Evolutionary conservation across 1,140 invertebrate genomes (phyloP).

Genomic region (Monomorium pharaonis): DNA sequence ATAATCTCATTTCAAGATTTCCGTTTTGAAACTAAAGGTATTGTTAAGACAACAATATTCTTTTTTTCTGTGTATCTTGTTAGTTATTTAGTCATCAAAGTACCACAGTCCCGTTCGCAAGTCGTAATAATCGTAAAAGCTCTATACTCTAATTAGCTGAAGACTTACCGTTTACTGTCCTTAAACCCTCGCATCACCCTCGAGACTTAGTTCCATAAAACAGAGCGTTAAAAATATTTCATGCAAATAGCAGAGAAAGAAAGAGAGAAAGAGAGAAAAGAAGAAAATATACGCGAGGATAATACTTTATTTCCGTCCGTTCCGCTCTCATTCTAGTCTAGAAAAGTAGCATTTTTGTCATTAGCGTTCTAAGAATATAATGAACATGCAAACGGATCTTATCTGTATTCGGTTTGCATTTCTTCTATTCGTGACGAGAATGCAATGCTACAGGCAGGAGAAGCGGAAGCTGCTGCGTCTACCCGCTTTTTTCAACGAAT

Average conservation of each 20-base stretch:
- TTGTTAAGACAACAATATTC: too few species aligned
- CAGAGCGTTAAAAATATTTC: constrained; percentile 56
- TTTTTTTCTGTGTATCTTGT: too few species aligned
- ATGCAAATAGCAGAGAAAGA: background rate
- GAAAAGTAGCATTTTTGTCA: background rate
- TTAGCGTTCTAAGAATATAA: background rate
- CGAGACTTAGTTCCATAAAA: constrained; percentile 39
- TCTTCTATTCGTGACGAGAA: background rate
- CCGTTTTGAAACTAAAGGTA: too few species aligned
- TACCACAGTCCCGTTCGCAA: background rate
- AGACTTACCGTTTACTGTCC: background rate
- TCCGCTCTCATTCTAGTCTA: background rate
- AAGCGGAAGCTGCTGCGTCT: background rate
- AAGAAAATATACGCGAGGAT: background rate
- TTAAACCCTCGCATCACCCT: constrained; percentile 2
- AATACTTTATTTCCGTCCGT: background rate
- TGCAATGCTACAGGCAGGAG: background rate
- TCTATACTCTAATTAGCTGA: constrained; percentile 19
- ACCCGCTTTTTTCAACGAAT: constrained; percentile 39
- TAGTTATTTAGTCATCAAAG: constrained; percentile 2
- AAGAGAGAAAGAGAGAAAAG: too few species aligned
- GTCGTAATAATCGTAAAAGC: constrained; percentile 35
- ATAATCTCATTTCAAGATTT: too few species aligned
- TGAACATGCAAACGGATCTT: constrained; percentile 4
- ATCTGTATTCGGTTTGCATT: constrained; percentile 1